phyloP scores from a whole-genome alignment of 2,113 vertebrate genomes.

The Oryzias curvinotus region DNA sequence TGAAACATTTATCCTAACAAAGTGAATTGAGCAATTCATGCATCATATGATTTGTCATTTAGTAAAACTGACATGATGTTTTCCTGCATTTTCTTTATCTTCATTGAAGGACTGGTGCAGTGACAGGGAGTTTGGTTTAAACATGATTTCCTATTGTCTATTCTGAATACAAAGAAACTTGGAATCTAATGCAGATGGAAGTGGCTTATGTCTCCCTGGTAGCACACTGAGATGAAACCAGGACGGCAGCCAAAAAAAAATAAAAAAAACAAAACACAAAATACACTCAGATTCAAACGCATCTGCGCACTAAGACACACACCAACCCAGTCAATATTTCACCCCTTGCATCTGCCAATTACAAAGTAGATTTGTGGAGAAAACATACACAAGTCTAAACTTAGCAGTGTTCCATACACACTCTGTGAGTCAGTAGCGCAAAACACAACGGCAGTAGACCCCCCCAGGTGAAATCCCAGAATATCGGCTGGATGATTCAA shows the following conservation, averaged over 20 bases:
- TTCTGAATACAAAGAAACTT: conserved; percentile 74
- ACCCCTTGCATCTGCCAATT: conserved; percentile 73
- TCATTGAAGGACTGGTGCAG: conserved; percentile 49
- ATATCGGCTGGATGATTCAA: conserved; percentile 71
- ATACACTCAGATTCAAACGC: conserved; percentile 23
- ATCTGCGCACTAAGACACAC: conserved; percentile 18
- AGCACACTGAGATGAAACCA: conserved; percentile 75
- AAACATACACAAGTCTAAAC: conserved; percentile 73
- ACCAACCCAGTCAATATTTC: conserved; percentile 65
- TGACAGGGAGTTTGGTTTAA: conserved; percentile 58
- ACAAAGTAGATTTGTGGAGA: conserved; percentile 63
- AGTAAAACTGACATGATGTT: conserved; percentile 14
- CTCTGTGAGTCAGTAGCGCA: conserved; percentile 69
- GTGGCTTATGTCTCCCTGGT: conserved; percentile 79
- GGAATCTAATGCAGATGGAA: conserved; percentile 78
- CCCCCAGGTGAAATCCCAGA: conserved; percentile 73
- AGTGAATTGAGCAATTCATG: no score
- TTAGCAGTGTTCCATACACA: conserved; percentile 70
- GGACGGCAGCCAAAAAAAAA: conserved; percentile 71
- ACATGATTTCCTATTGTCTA: conserved; percentile 72
- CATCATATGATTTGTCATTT: conserved; percentile 2
- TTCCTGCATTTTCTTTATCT: conserved; percentile 12
- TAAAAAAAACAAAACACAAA: conserved; percentile 17
- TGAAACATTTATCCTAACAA: no score
- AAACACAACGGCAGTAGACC: conserved; percentile 65